Evolutionary conservation across 2,888 invertebrate species (phyloP), one percentile per base, ranked within the genome.

Genomic region (Adineta ricciae): DNA sequence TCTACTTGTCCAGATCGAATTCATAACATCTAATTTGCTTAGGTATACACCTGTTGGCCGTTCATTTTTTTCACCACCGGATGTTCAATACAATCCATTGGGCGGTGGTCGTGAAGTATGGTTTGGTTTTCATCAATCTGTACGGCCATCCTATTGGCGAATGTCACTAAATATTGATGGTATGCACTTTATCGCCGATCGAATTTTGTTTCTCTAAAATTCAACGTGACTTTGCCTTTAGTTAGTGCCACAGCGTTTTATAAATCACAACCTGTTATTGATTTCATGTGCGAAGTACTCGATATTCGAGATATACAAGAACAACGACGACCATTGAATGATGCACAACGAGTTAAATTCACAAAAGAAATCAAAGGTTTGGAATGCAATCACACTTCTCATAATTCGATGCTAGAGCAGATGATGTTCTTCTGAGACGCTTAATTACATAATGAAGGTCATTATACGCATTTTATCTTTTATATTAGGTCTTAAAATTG

Each of bases 51-150:
- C 99, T 27, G 99, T 99, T 54, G 99, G 99, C 38, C 93, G 99
- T 86, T 98, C 98, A 88, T 99, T 99, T 92, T 99, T 99, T 92
- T 97, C 97, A 87, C 96, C 96, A 36, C 98, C 98, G 5, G 96
- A 97, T 91, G 96, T 96, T 84, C 83, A 83, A 27, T 97, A 97
- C 89, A 97, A 99, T 92, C 97, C 97, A 0, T 92, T 99, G 86
- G 93, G 94, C 0, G 97, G 98, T 87, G 98, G 98, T 49, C 92
- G 98, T 88, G 98, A 98, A 91, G 99, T 99, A 1, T 99, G 99
- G 99, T 99, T 99, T 92, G 99, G 99, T 91, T 99, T 99, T 91
- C 99, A 99, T 93, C 99, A 99, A 91, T 96, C 96, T 87, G 98
- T 99, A 32, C 93, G 98, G 88, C 99, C 99, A 21, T 97, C 97